Conservation (phyloP, 2,113 vertebrate genomes). For the Pomatorhinus ruficollis region DNA sequence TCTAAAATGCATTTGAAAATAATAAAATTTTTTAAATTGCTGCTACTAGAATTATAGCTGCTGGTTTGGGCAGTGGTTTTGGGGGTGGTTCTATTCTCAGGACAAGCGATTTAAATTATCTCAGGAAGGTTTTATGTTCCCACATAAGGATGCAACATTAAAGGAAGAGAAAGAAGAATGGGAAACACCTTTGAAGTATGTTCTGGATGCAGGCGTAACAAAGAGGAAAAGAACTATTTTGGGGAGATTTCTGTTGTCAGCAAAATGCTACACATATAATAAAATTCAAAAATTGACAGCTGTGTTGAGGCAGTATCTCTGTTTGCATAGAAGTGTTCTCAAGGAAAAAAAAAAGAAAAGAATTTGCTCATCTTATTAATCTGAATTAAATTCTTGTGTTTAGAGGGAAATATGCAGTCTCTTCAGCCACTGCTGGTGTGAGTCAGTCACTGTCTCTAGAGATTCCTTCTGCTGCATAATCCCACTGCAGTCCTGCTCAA, state of each 20-base stretch:
- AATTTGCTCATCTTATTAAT: background rate
- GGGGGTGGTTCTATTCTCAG: background rate
- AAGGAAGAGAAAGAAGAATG: background rate
- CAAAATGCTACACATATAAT: background rate
- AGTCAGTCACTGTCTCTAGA: constrained; percentile 26
- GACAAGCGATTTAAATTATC: background rate
- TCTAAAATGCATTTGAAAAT: background rate
- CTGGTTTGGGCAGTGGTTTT: background rate
- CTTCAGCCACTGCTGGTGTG: background rate
- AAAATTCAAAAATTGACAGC: background rate
- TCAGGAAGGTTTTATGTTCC: background rate
- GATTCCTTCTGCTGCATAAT: background rate
- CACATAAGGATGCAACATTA: background rate
- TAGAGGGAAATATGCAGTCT: background rate
- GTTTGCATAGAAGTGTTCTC: background rate
- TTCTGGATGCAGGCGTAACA: background rate
- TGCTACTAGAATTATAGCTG: background rate
- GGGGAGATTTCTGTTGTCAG: background rate
- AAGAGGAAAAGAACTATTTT: background rate
- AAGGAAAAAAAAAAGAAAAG: background rate
- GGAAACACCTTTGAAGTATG: background rate
- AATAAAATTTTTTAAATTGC: background rate
- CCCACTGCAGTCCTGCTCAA: constrained; percentile 17
- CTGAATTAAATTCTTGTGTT: background rate
- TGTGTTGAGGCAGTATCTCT: background rate